Conservation (phyloP, 2,113 vertebrate genomes). For the Heterochromis multidens region DNA sequence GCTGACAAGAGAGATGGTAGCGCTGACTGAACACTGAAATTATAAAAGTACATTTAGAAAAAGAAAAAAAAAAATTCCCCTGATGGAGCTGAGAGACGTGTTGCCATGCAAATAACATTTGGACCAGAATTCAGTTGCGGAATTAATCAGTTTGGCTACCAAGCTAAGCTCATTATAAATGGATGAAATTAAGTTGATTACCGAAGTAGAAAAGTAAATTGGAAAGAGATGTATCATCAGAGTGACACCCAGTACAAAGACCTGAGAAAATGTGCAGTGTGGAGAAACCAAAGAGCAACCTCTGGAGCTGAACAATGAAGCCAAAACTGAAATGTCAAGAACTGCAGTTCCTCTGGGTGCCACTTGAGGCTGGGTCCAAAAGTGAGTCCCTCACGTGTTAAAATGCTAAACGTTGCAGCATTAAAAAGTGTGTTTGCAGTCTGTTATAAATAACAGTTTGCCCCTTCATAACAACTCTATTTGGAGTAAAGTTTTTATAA, state of each 20-base stretch:
- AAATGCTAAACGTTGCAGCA: not conserved
- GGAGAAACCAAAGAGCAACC: no score
- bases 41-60: not conserved
- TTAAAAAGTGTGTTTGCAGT: no score
- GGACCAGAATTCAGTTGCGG: not conserved
- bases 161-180: not conserved
- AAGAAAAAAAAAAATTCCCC: not conserved
- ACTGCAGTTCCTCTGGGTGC: not conserved
- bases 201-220: not conserved
- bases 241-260: not conserved
- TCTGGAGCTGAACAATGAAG: not conserved
- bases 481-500: no score
- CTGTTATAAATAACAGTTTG: no score
- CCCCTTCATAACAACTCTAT: no score
- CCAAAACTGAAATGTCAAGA: not conserved
- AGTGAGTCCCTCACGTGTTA: not conserved
- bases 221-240: not conserved
- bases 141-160: not conserved
- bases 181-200: not conserved
- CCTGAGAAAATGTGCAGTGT: not conserved
- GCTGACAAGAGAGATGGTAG: not conserved
- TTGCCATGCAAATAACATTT: not conserved
- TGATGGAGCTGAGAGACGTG: not conserved
- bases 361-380: not conserved
- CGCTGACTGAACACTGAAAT: no score